Evolutionary conservation across 1,140 invertebrate species (phyloP), one percentile per base, ranked within the genome.

Genomic region (Drosophila nannoptera): DNA sequence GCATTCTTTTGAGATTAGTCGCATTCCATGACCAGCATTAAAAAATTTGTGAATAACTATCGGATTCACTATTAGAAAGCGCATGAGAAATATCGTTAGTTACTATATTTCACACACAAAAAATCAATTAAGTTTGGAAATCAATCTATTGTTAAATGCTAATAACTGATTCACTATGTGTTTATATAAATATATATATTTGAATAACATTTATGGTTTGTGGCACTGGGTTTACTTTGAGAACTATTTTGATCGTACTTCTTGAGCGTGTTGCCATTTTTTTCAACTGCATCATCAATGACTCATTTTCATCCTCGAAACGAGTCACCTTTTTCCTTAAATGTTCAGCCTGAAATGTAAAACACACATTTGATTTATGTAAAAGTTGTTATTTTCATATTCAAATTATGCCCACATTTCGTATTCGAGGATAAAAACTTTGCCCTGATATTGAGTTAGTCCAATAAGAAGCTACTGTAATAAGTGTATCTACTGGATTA

Each of bases 261-360:
- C 92, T 93, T 90, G 94, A 93, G 91, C 94, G 94, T 87, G 93
- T 93, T 90, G 95, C 95, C 94, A 97, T 96, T 93, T 97, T 97
- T 92, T 97, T 97, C 87, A 98, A 93, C 92, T 97, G 96, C 90
- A 96, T 92, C 88, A 95, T 93, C 90, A 98, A 92, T 61, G 94
- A 95, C 90, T 98, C 97, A 92, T 97, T 97, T 92, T 98, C 97
- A 90, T 97, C 96, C 91, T 98, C 97, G 84, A 97, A 92, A 70
- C 96, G 93, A 70, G 94, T 93, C 73, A 95, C 92, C 91, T 96
- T 97, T 92, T 95, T 96, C 89, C 96, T 92, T 84, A 96, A 93
- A 89, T 93, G 95, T 92, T 94, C 92, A 86, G 93, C 93, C 94
- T 94, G 92, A 90, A 93, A 89, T 69, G 63, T 73, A 77, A 69